Evolutionary conservation across 2,888 invertebrate species (phyloP).

Genomic region (Stenichneumon culpator): DNA sequence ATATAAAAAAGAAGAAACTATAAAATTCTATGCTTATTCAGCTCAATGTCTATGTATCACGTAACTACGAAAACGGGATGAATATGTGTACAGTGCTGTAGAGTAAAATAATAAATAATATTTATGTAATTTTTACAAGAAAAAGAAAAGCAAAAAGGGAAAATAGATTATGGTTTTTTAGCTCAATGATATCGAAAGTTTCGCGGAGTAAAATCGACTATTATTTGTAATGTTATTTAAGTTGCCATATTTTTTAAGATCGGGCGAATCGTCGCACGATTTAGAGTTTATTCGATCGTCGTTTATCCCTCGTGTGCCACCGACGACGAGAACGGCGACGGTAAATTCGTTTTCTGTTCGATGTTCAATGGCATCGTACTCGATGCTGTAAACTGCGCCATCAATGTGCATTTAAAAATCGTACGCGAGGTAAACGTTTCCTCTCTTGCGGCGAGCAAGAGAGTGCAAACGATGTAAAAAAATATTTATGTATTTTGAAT

Average conservation of each 20-base stretch:
- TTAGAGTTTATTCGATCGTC: conserved; percentile 11
- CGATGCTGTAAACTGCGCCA: conserved; percentile 33
- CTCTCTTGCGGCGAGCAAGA: conserved; percentile 71
- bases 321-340: conserved; percentile 9
- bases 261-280: conserved; percentile 25
- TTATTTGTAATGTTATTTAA: conserved; percentile 45
- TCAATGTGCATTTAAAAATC: conserved; percentile 4
- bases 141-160: background rate
- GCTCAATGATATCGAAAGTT: conserved; percentile 19
- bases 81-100: conserved; percentile 59
- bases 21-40: conserved; percentile 40
- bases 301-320: conserved; percentile 25
- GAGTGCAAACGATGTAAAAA: conserved; percentile 66
- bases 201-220: conserved; percentile 12
- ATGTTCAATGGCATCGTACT: conserved; percentile 51
- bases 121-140: conserved; percentile 31
- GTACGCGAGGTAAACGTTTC: conserved; percentile 56
- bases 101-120: conserved; percentile 58
- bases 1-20: background rate
- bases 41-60: conserved; percentile 42
- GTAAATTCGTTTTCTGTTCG: conserved; percentile 39
- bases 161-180: conserved; percentile 11
- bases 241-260: conserved; percentile 60
- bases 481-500: background rate
- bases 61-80: conserved; percentile 1